Percentiles rank a stretch among this genome's conserved stretches.
These are phyloP conservation scores for Cranoglanis bouderius DNA, from an alignment of 2,113 vertebrate genomes.

Conservation along the genomic window DNA sequence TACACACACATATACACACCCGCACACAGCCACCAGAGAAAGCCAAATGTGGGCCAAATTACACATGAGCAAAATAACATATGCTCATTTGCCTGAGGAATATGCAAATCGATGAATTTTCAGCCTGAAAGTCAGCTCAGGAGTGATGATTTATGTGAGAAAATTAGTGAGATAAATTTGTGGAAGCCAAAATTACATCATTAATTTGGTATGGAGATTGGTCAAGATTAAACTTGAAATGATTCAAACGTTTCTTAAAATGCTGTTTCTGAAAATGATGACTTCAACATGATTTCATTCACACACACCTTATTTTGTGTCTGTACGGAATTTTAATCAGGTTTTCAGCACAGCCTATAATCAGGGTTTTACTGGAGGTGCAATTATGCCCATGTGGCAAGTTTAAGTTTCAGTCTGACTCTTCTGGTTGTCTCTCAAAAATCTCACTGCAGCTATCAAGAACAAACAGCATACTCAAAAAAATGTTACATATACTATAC, in stretches of 20 bases:
- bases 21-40: background rate
- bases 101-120: background rate
- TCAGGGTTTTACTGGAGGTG: background rate
- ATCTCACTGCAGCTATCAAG: background rate
- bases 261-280: background rate
- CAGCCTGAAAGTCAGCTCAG: background rate
- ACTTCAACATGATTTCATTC: background rate
- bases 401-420: background rate
- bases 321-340: background rate
- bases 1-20: background rate
- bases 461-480: background rate
- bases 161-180: background rate
- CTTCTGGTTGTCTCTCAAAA: background rate
- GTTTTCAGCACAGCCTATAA: background rate
- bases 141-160: too few relatives aligned
- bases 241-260: background rate
- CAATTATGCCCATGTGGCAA: conserved; percentile 4
- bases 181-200: background rate
- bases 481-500: background rate
- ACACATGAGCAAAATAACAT: background rate
- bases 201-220: background rate
- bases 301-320: background rate
- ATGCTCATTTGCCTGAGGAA: background rate
- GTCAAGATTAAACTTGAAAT: background rate
- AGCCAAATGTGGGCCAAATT: background rate